Conservation (phyloP, 2,888 invertebrate genomes). For the Tachina grossa region DNA sequence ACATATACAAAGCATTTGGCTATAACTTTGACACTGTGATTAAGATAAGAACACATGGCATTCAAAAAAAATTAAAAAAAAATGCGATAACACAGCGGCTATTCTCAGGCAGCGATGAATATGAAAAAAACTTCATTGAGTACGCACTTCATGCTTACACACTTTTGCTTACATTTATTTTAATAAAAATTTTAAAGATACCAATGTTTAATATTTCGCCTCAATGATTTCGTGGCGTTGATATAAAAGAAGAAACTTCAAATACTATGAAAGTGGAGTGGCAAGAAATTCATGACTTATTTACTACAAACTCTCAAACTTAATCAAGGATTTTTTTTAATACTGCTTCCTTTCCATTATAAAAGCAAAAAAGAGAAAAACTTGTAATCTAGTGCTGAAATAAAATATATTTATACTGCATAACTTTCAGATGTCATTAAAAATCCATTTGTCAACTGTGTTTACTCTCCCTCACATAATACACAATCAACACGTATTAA, state of each 20-base stretch:
- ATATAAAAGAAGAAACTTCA: too few species aligned
- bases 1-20: not conserved
- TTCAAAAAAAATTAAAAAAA: not conserved
- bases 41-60: not conserved
- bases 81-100: too few species aligned
- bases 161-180: too few species aligned
- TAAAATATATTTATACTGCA: slow-evolving; percentile 33
- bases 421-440: slow-evolving; percentile 61
- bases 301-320: slow-evolving; percentile 12
- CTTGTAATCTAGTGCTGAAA: slow-evolving; percentile 37
- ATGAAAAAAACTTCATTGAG: too few species aligned
- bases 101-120: too few species aligned
- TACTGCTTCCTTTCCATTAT: not conserved
- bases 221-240: too few species aligned
- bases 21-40: not conserved
- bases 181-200: too few species aligned
- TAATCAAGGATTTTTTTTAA: not conserved
- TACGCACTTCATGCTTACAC: too few species aligned
- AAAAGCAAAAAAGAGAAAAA: not conserved
- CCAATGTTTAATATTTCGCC: too few species aligned
- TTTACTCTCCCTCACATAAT: slow-evolving; percentile 8
- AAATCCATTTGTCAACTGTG: slow-evolving; percentile 68
- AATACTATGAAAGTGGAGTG: too few species aligned
- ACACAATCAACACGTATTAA: slow-evolving; percentile 5
- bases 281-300: too few species aligned